Evolutionary conservation across 2,888 invertebrate genomes (phyloP).

Genomic region (Isoperla grammatica): DNA sequence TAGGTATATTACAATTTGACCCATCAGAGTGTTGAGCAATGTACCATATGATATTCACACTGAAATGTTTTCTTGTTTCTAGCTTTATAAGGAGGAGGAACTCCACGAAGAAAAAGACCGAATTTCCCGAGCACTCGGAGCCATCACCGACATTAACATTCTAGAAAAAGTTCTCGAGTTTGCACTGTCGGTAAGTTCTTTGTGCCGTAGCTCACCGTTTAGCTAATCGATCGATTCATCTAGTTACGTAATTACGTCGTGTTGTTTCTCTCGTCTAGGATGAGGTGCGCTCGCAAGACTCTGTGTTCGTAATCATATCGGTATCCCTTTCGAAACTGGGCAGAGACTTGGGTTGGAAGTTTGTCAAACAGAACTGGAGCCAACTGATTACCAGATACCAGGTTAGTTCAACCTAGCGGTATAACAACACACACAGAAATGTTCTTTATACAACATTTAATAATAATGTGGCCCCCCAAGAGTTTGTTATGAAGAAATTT

Average conservation of each 20-base stretch:
- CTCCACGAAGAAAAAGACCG: slow-evolving; percentile 92
- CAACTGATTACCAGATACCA: slow-evolving; percentile 70
- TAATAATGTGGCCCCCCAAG: too few species aligned
- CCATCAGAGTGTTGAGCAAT: too few species aligned
- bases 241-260: neutral
- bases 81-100: slow-evolving; percentile 75
- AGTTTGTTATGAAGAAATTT: too few species aligned
- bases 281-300: slow-evolving; percentile 87
- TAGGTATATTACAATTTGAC: too few species aligned
- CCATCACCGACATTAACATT: slow-evolving; percentile 63
- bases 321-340: slow-evolving; percentile 76
- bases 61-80: too few species aligned
- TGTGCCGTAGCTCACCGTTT: neutral
- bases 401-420: slow-evolving; percentile 45
- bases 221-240: too few species aligned
- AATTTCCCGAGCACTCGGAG: slow-evolving; percentile 78
- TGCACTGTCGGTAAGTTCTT: slow-evolving; percentile 65
- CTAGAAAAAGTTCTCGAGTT: slow-evolving; percentile 72
- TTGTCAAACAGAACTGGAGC: slow-evolving; percentile 79
- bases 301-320: slow-evolving; percentile 82
- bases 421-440: neutral
- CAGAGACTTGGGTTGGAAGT: slow-evolving; percentile 83
- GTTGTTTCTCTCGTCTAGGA: slow-evolving; percentile 50
- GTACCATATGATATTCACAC: too few species aligned
- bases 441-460: too few species aligned